Conservation (phyloP, 2,797 vertebrate species). For the Xyrichtys novacula region DNA sequence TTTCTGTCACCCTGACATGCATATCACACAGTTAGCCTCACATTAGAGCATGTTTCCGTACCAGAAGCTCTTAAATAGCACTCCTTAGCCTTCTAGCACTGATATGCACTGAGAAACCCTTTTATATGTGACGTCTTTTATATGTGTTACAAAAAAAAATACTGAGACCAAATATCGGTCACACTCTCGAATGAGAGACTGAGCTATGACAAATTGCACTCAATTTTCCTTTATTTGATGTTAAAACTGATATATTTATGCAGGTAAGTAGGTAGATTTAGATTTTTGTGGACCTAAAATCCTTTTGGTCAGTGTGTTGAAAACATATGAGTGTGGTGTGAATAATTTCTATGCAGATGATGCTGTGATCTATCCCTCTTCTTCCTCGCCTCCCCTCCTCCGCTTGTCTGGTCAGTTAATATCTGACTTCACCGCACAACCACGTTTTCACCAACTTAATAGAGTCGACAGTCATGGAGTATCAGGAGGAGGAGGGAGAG, state of each 20-base stretch:
- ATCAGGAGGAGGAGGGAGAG: slow-evolving; percentile 15
- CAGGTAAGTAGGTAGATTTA: slow-evolving; percentile 64
- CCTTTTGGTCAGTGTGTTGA: slow-evolving; percentile 17
- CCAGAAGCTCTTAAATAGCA: not conserved
- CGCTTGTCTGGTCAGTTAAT: slow-evolving; percentile 23
- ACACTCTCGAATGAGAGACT: slow-evolving; percentile 32
- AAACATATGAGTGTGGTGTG: slow-evolving; percentile 12
- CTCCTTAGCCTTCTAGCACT: slow-evolving; percentile 4
- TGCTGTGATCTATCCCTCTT: not conserved
- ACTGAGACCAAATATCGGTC: slow-evolving; percentile 38
- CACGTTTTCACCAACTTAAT: slow-evolving; percentile 55
- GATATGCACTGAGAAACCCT: slow-evolving; percentile 25
- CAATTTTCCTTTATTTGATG: slow-evolving; percentile 10
- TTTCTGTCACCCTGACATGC: slow-evolving; percentile 15
- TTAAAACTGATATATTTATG: slow-evolving; percentile 30
- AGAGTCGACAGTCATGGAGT: slow-evolving; percentile 51
- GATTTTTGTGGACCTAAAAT: slow-evolving; percentile 5
- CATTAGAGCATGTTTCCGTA: slow-evolving; percentile 47
- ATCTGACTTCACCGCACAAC: slow-evolving; percentile 58
- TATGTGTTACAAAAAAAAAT: not conserved
- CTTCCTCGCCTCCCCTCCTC: not conserved
- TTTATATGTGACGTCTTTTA: slow-evolving; percentile 9
- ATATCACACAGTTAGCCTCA: not conserved
- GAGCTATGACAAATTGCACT: slow-evolving; percentile 78
- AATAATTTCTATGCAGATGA: slow-evolving; percentile 13